phyloP scores from a whole-genome alignment of 2,113 vertebrate genomes.

The Bufo bufo region DNA sequence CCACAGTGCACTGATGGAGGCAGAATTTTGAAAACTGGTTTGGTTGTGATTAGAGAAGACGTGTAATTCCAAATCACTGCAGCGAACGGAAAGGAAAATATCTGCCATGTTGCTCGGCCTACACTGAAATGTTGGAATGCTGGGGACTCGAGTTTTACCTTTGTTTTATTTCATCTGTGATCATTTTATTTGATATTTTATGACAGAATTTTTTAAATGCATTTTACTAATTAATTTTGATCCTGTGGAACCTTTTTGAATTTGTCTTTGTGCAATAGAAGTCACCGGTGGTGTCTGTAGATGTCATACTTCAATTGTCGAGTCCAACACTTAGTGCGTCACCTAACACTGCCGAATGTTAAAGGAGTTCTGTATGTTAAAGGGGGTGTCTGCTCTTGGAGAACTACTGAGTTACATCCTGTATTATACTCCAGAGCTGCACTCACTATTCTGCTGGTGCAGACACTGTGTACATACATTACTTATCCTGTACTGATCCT shows the following conservation, averaged over 20 bases:
- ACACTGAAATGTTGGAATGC: no score
- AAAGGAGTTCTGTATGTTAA: not conserved
- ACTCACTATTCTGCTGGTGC: not conserved
- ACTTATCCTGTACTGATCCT: not conserved
- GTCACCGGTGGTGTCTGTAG: not conserved
- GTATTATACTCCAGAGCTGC: not conserved
- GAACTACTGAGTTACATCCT: not conserved
- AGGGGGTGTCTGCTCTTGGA: not conserved
- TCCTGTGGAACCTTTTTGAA: not conserved
- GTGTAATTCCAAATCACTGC: no score
- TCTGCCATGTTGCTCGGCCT: no score
- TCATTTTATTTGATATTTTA: no score
- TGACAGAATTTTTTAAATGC: not conserved
- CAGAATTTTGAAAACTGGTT: not conserved
- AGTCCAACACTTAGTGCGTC: not conserved
- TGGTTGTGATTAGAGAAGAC: not conserved
- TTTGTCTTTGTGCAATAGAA: not conserved
- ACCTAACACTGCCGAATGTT: no score
- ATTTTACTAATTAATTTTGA: not conserved
- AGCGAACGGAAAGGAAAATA: no score
- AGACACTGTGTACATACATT: not conserved
- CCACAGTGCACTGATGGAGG: not conserved
- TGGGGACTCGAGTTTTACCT: no score
- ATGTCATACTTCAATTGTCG: not conserved
- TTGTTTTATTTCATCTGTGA: no score